These are phyloP conservation scores for Limnothrissa miodon DNA, from an alignment of 2,113 vertebrate genomes.

Conservation along the genomic window DNA sequence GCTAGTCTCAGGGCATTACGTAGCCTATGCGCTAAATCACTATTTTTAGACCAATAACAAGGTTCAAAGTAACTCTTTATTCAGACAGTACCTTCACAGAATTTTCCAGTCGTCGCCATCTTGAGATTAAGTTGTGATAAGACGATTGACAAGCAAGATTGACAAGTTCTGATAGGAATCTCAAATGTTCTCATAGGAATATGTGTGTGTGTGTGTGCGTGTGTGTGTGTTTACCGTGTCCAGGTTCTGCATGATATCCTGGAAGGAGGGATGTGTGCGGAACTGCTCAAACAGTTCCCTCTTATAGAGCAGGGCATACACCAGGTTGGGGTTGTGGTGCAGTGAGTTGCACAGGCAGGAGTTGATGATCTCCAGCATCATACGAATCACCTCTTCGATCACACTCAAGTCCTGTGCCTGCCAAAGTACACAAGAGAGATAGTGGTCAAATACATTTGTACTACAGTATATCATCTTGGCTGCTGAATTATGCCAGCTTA, in stretches of 20 bases:
- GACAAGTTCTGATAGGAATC: neutral
- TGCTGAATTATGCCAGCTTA: no score
- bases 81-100: no score
- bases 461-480: no score
- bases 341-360: slow-evolving; percentile 93
- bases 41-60: no score
- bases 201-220: neutral
- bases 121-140: no score
- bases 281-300: slow-evolving; percentile 97
- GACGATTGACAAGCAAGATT: no score
- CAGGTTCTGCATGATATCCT: slow-evolving; percentile 98
- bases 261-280: slow-evolving; percentile 91
- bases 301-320: slow-evolving; percentile 95
- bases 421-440: slow-evolving; percentile 54
- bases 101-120: no score
- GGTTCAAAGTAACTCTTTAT: no score
- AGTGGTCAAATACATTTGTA: slow-evolving; percentile 3
- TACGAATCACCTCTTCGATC: slow-evolving; percentile 97
- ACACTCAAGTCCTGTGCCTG: slow-evolving; percentile 96
- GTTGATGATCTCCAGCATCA: slow-evolving; percentile 99
- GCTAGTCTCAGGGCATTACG: no score
- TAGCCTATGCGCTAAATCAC: no score
- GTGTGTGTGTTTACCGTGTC: slow-evolving; percentile 81
- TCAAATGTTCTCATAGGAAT: no score
- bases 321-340: slow-evolving; percentile 96